phyloP scores from a whole-genome alignment of 2,113 vertebrate genomes.

The Nansenia antarctica region DNA sequence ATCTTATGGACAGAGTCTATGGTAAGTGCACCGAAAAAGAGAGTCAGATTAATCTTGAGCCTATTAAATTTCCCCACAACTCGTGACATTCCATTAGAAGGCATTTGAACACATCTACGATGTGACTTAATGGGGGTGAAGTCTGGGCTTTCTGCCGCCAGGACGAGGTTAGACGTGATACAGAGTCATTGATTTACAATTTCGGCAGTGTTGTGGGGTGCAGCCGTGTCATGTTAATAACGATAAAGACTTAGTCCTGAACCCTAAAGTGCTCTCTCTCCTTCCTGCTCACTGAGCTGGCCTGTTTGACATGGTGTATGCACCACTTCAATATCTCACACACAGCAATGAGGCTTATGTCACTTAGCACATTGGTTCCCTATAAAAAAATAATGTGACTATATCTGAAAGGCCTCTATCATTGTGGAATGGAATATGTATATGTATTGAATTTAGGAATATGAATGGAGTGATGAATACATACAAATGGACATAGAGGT shows the following conservation, averaged over 20 bases:
- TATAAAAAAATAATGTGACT: not conserved
- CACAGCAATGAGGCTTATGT: not conserved
- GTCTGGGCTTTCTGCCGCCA: conserved; percentile 7
- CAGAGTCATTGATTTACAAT: conserved; percentile 22
- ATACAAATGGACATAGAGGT: not conserved
- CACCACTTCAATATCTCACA: not conserved
- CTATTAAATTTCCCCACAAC: conserved; percentile 15
- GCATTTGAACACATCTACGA: conserved; percentile 18
- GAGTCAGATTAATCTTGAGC: conserved; percentile 23
- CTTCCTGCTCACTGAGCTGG: not conserved
- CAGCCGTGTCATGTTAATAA: conserved; percentile 2
- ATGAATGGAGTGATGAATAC: not conserved
- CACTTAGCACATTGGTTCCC: not conserved
- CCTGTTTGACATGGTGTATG: not conserved
- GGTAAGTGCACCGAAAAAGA: not conserved
- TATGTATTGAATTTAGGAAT: not conserved
- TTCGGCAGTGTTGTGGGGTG: not conserved
- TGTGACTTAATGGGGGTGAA: conserved; percentile 18
- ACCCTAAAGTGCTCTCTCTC: conserved; percentile 10
- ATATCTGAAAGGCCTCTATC: not conserved
- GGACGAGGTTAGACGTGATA: conserved; percentile 1
- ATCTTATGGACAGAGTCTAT: not conserved
- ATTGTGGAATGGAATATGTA: not conserved
- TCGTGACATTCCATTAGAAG: conserved; percentile 4
- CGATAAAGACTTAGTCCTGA: not conserved